These are phyloP conservation scores for Coranthus polyacanthus DNA, from an alignment of 2,797 vertebrate genomes.

Conservation along the genomic window DNA sequence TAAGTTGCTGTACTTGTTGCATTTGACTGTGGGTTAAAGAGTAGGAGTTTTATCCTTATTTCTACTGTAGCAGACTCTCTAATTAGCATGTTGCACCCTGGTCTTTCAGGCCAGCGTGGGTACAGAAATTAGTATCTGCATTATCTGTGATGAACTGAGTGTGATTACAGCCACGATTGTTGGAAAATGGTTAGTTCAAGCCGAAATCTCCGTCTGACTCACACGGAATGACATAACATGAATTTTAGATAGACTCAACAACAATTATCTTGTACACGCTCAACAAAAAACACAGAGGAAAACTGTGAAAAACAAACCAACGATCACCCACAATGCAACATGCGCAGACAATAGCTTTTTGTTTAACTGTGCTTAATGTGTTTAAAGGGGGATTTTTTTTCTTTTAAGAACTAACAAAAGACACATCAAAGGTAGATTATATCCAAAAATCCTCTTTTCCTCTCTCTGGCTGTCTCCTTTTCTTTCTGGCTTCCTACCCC, in stretches of 20 bases:
- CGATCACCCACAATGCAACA: constrained; percentile 11
- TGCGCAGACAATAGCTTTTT: constrained; percentile 17
- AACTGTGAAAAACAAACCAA: constrained; percentile 2
- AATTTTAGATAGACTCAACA: neutral
- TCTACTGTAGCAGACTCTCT: neutral
- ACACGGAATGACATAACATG: neutral
- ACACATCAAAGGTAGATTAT: constrained; percentile 64
- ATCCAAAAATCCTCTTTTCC: constrained; percentile 67
- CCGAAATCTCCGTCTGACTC: neutral
- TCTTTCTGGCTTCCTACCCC: constrained; percentile 32
- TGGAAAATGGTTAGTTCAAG: neutral
- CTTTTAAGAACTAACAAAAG: constrained; percentile 54
- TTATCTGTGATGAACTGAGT: neutral
- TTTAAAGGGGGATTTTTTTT: constrained; percentile 38
- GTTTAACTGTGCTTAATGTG: constrained; percentile 43
- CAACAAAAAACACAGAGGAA: too few species aligned
- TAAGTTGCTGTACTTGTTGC: neutral
- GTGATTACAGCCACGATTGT: neutral
- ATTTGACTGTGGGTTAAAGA: neutral
- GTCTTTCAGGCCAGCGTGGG: neutral
- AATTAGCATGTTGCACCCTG: neutral
- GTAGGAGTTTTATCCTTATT: neutral
- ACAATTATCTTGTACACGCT: neutral
- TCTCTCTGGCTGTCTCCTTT: constrained; percentile 26
- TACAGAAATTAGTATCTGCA: neutral